Evolutionary conservation across 2,113 vertebrate genomes (phyloP).

Genomic region (Lontra canadensis): DNA sequence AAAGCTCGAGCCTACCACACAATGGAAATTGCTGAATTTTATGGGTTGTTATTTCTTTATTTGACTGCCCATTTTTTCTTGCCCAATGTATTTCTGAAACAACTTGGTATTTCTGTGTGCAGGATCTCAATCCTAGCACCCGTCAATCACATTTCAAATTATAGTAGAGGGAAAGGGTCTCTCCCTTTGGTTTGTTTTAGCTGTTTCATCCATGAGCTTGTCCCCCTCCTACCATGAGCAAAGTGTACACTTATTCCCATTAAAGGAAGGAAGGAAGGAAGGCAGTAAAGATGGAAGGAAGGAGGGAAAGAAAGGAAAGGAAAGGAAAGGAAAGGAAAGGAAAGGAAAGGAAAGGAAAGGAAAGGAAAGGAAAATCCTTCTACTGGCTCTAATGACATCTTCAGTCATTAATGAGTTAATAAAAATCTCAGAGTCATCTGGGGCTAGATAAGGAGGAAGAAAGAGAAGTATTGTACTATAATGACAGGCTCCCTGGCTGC

Average conservation of each 20-base stretch:
- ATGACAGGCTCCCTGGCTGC: conserved; percentile 93
- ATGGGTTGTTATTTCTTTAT: background rate
- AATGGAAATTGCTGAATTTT: background rate
- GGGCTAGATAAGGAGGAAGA: conserved; percentile 95
- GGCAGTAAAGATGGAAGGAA: too few relatives aligned
- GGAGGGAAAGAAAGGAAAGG: too few relatives aligned
- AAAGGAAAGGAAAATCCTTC: background rate
- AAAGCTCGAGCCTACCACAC: background rate
- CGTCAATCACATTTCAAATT: conserved; percentile 41
- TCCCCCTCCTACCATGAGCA: background rate
- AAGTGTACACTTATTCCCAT: conserved; percentile 37
- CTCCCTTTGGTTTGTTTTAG: conserved; percentile 21
- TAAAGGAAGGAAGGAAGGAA: background rate
- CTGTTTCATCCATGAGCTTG: background rate
- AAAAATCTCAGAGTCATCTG: conserved; percentile 99
- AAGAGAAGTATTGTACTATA: conserved; percentile 96
- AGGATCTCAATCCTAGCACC: background rate
- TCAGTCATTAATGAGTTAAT: conserved; percentile 99
- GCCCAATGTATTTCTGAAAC: conserved; percentile 24
- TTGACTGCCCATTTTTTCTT: background rate
- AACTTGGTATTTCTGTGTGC: background rate
- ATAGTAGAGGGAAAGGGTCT: background rate
- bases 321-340: too few relatives aligned
- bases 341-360: background rate
- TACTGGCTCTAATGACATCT: conserved; percentile 91